Base-by-base conservation (phyloP, 2,888 invertebrate species). In the Venusia cambrica region DNA sequence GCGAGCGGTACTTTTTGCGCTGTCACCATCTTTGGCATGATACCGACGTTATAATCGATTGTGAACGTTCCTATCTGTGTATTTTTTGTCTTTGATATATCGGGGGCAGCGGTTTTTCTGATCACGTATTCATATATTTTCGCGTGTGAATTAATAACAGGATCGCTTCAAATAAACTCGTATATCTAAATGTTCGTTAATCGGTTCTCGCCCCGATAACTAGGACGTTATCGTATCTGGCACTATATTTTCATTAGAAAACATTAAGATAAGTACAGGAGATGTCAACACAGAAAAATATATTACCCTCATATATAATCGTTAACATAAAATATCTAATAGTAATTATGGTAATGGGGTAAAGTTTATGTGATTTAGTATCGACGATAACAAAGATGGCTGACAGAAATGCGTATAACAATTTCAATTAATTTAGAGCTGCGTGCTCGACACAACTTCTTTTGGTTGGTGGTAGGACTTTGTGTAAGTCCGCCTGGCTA, bases 1-100 rank as follows among this genome's bases (percentile, higher is more conserved):
- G 73, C 72, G 73, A 75, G 58, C 52, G 46, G 64, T 56, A 60
- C 66, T 75, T 83, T 80, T 85, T 75, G 62, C 73, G 63, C 52
- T 68, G 74, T 67, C 73, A 60, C 79, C 83, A 64, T 75, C 66
- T 71, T 62, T 43, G 67, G 69, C 4, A 54, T 57, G 62, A 60
- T 57, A 61, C 54, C 49, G 55, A 55, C 62, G 55, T 64, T 64
- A 54, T 54, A 62, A 55, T 55, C 60, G 57, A 54, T 57, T 48
- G 58, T 53, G 52, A 51, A 57, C 54, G n/a, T 51, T 52, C 59
- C 63, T 64, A 62, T 54, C 36, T 39, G 27, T 20, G 10, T 35
- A 38, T 40, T 38, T 49, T 44, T 45, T 38, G 40, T 45, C 21
- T 35, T 43, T 49, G 48, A 49, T 49, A 30, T 46, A 49, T 46